phyloP scores from a whole-genome alignment of 2,888 invertebrate genomes.

The Amblyteles armatorius region DNA sequence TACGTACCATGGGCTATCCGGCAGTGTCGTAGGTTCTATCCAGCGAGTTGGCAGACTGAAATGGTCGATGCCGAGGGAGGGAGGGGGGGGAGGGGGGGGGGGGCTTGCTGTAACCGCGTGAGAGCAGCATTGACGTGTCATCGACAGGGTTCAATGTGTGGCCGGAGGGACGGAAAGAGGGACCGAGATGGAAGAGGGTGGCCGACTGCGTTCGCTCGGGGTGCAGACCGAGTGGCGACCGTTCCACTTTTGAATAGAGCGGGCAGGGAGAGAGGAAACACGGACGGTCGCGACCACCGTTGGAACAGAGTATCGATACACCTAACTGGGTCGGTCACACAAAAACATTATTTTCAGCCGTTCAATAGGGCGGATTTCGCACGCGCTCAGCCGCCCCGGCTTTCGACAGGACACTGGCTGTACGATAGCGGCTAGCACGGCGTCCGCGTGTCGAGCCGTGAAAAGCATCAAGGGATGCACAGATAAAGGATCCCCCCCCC shows the following conservation, averaged over 20 bases:
- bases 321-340: constrained; percentile 66
- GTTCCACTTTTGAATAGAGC: constrained; percentile 62
- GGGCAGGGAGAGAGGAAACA: constrained; percentile 38
- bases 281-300: constrained; percentile 52
- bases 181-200: constrained; percentile 42
- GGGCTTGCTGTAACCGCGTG: constrained; percentile 22
- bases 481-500: constrained; percentile 29
- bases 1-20: neutral
- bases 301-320: constrained; percentile 60
- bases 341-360: constrained; percentile 65
- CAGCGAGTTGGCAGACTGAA: constrained; percentile 49
- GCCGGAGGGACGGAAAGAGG: neutral
- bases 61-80: constrained; percentile 25
- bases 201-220: constrained; percentile 48
- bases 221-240: constrained; percentile 62
- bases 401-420: constrained; percentile 38
- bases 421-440: constrained; percentile 1
- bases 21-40: constrained; percentile 33
- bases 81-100: neutral
- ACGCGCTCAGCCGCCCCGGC: constrained; percentile 42
- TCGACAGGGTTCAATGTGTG: constrained; percentile 55
- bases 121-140: constrained; percentile 59
- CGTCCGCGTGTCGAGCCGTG: constrained; percentile 55
- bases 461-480: constrained; percentile 48
- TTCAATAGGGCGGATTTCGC: constrained; percentile 58